Evolutionary conservation across 2,113 vertebrate species (phyloP), one percentile per base, ranked within the genome.

Genomic region (Benitochromis conjunctus): DNA sequence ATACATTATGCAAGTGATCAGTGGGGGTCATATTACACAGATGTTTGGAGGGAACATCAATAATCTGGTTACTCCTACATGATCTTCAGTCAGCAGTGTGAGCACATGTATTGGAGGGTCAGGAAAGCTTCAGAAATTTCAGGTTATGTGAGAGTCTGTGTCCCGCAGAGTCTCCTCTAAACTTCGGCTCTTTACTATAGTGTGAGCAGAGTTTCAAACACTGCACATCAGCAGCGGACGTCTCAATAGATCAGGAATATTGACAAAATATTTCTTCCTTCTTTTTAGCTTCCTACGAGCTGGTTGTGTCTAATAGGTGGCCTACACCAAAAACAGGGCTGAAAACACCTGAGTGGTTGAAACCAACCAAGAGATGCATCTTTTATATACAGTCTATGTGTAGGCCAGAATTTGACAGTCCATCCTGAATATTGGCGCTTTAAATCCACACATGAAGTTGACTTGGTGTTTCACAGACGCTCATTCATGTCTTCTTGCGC

Each of bases 201-300:
- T 71, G 14, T 29, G 14, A 71, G 21, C 66, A 71, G 1, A 48
- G 66, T 71, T 71, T 71, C 48, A 48, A 71, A 71, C 24, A 7
- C 5, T 0, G n/a, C 64, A 69, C n/a, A 71, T 46, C 21, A 10
- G 21, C 21, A 6, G 38, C 1, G 0, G 64, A 43, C n/a, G 1
- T 69, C 12, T 24, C 5, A 24, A 41, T 16, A 69, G n/a, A 69
- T 0, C 5, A 16, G 36, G 1, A 43, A 24, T 14, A 69, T 43
- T 24, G 7, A 69, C 7, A 41, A 69, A 69, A 38, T 66, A 38
- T 13, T 38, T 24, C 12, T 6, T 69, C 38, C 12, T 5, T 69
- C n/a, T 24, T 43, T 41, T 69, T 69, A 5, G 36, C 64, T 69
- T 43, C 64, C 64, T 43, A 41, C 12, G 12, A 69, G 4, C 12